Base-by-base conservation (phyloP, 2,888 invertebrate species). In the Dioctria rufipes region DNA sequence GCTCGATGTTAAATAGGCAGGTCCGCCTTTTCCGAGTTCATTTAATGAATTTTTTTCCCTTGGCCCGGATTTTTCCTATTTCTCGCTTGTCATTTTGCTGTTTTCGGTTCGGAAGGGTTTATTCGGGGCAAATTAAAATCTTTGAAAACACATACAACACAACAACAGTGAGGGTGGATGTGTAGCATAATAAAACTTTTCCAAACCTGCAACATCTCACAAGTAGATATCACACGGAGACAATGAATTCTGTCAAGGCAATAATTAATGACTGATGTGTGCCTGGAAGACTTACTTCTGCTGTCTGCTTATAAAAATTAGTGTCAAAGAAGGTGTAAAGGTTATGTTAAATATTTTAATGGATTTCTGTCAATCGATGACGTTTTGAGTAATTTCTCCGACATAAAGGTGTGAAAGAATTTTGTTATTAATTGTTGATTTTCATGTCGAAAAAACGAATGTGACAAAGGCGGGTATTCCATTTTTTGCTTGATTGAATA, bases 11-110 rank as follows among this genome's bases (percentile, higher is more conserved):
- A 82, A 82, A 82, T 82, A 81, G 81, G 75, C 67, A 43, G 66
- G 4, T n/a, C 71, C 82, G 82, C 82, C 82, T 81, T 82, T 82
- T 82, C 80, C 81, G 71, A 82, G 82, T 82, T 79, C 67, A 75
- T 78, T 81, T 82, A 78, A 82, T 82, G 82, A 80, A 82, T 66
- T 46, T 81, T 82, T 82, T 61, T 66, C 73, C 71, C 46, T 51
- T n/a, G 13, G 65, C 54, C 49, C 40, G 60, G 42, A 40, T 80
- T 80, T 80, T 80, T 75, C 75, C 58, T 42, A 51, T 58, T 66
- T 80, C 66, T 77, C 63, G 63, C 40, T 49, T 63, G 63, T 77
- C 63, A 77, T 46, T 25, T 25, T 25, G 25, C 2, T 6, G 39
- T 11, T 25, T 58, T 13, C 63, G 46, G 37, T 6, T 40, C 11